These are phyloP conservation scores for Rhodinocichla rosea DNA, from an alignment of 2,113 vertebrate species.

Conservation along the genomic window DNA sequence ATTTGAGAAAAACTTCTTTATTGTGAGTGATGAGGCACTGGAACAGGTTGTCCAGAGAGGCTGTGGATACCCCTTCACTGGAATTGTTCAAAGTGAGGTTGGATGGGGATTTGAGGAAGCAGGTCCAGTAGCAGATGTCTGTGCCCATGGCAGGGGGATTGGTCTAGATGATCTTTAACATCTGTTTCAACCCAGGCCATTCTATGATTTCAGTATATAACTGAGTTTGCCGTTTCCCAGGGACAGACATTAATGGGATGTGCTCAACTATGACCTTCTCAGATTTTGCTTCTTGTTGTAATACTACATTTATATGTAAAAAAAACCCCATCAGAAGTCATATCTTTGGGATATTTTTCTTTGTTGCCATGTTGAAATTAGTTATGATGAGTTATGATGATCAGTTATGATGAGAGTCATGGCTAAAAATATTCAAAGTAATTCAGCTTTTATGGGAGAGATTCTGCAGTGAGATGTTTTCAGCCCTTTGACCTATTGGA, in stretches of 20 bases:
- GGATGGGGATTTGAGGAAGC: neutral
- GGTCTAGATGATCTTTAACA: neutral
- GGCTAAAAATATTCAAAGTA: neutral
- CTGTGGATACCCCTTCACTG: neutral
- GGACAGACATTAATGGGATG: neutral
- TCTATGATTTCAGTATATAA: neutral
- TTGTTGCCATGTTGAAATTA: neutral
- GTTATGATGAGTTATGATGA: neutral
- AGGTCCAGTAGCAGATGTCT: neutral
- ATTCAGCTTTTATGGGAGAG: neutral
- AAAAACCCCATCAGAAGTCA: neutral
- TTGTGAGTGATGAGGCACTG: neutral
- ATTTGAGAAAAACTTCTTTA: neutral
- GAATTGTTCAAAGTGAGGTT: rapidly evolving
- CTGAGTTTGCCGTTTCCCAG: neutral
- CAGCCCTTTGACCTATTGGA: neutral
- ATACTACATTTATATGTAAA: neutral
- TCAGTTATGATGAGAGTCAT: neutral
- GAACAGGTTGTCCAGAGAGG: neutral
- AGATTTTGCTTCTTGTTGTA: neutral
- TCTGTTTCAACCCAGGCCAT: neutral
- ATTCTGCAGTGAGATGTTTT: neutral
- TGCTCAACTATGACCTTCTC: neutral
- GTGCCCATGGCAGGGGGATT: neutral
- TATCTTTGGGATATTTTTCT: neutral